Conservation (phyloP, 2,113 vertebrate species). For the Colius striatus region DNA sequence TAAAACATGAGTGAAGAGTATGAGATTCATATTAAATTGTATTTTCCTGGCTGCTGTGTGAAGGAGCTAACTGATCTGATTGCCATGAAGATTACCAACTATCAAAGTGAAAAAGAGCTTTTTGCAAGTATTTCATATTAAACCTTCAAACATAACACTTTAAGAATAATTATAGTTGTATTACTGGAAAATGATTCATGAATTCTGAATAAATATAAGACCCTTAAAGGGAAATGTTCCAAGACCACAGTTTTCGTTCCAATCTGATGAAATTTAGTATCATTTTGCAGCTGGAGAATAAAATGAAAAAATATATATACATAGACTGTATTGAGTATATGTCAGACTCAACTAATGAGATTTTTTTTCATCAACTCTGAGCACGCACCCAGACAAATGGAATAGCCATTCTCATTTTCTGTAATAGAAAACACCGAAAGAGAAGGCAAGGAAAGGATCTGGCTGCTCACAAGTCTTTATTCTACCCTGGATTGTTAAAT, state of each 20-base stretch:
- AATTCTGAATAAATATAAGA: conserved; percentile 81
- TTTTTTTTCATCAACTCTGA: conserved; percentile 56
- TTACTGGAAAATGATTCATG: conserved; percentile 81
- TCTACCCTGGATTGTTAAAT: conserved; percentile 69
- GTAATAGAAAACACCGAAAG: conserved; percentile 52
- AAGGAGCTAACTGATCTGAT: conserved; percentile 75
- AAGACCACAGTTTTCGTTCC: conserved; percentile 73
- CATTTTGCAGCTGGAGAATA: conserved; percentile 75
- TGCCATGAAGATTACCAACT: conserved; percentile 80
- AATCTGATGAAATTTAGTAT: conserved; percentile 80
- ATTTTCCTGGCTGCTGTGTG: conserved; percentile 64
- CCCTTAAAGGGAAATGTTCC: conserved; percentile 74
- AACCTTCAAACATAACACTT: conserved; percentile 82
- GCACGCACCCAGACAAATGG: conserved; percentile 57
- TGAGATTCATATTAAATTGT: conserved; percentile 73
- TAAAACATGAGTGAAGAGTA: conserved; percentile 78
- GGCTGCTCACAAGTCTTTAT: conserved; percentile 43
- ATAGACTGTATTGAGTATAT: conserved; percentile 65
- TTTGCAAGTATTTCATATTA: conserved; percentile 81
- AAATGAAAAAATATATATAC: conserved; percentile 52
- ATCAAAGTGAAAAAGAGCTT: conserved; percentile 80
- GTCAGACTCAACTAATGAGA: conserved; percentile 74
- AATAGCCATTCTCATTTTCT: conserved; percentile 58
- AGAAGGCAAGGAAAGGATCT: conserved; percentile 39
- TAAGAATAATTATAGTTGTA: conserved; percentile 82